Evolutionary conservation across 2,888 invertebrate genomes (phyloP).

Genomic region (Prionchulus punctatus): DNA sequence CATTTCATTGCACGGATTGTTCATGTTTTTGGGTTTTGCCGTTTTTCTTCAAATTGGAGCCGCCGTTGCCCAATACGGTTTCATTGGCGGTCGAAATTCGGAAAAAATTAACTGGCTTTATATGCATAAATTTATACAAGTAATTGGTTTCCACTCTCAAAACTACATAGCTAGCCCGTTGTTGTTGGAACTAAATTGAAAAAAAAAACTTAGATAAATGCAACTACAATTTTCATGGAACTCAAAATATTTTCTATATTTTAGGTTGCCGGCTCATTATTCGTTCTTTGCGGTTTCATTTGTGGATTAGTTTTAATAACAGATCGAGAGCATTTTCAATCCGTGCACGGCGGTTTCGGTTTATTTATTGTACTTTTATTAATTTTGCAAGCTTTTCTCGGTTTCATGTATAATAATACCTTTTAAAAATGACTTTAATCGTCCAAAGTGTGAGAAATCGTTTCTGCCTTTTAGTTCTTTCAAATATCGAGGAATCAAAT

Average conservation of each 20-base stretch:
- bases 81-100: not conserved
- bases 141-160: too few relatives aligned
- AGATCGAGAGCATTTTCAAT: not conserved
- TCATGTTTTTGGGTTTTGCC: slow-evolving; percentile 9
- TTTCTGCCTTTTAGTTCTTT: not conserved
- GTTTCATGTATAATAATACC: not conserved
- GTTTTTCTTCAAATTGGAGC: slow-evolving; percentile 5
- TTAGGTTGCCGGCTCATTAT: not conserved
- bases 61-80: slow-evolving; percentile 2
- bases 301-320: not conserved
- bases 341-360: not conserved
- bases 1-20: slow-evolving; percentile 7
- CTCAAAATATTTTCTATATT: not conserved
- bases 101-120: not conserved
- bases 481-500: not conserved
- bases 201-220: not conserved
- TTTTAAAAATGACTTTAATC: not conserved
- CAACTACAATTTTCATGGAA: not conserved
- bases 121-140: not conserved
- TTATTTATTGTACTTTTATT: not conserved
- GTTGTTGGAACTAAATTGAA: too few relatives aligned
- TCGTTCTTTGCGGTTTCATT: not conserved
- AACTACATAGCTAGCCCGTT: too few relatives aligned
- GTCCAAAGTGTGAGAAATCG: too few relatives aligned
- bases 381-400: not conserved